Conservation (phyloP, 2,113 vertebrate species). For the Zapus hudsonius region DNA sequence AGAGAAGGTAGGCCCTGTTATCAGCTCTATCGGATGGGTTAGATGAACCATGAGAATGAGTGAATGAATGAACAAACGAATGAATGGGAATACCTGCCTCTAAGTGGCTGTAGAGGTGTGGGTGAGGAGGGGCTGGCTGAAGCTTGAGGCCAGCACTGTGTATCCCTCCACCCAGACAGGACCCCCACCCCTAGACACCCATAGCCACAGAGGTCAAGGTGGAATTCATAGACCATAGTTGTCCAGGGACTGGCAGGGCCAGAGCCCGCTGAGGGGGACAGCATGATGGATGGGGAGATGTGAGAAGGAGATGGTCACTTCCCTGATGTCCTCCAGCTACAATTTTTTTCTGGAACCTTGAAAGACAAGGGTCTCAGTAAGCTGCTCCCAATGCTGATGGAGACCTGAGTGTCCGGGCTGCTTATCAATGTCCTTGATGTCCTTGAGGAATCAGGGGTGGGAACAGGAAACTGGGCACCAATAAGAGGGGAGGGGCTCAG, state of each 20-base stretch:
- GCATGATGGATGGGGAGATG: background rate
- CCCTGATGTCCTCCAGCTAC: background rate
- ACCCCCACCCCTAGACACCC: no score
- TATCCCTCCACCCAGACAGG: background rate
- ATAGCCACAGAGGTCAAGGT: background rate
- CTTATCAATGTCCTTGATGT: background rate
- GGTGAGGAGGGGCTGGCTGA: accelerated
- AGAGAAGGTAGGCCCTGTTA: background rate
- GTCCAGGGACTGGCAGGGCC: background rate
- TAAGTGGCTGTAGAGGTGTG: accelerated
- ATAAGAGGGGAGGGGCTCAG: accelerated
- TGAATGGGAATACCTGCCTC: background rate
- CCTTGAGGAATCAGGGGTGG: accelerated
- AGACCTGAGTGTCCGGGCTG: background rate
- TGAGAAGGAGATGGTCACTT: background rate
- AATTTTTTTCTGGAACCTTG: conserved; percentile 61
- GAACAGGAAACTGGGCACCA: background rate
- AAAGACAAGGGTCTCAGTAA: conserved; percentile 17
- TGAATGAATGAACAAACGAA: background rate
- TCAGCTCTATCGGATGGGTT: no score
- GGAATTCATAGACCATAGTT: accelerated
- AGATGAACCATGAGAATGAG: no score
- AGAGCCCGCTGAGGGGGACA: background rate
- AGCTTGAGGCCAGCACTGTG: background rate
- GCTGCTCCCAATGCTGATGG: background rate